These are phyloP conservation scores for Epistrophella euchroma DNA, from an alignment of 2,888 invertebrate species.

Conservation along the genomic window DNA sequence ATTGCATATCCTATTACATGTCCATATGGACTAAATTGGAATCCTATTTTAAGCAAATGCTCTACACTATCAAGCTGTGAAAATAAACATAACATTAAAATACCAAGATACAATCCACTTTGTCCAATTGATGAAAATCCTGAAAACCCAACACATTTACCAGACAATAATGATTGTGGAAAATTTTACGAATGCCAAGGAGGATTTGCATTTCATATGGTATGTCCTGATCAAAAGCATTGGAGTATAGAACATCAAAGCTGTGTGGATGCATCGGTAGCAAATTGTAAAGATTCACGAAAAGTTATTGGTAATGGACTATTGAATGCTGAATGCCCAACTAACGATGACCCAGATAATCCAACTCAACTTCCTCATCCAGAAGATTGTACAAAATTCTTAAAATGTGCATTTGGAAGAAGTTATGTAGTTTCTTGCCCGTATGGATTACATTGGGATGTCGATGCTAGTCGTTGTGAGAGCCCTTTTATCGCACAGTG, in stretches of 20 bases:
- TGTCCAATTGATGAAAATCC: conserved; percentile 38
- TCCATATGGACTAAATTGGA: conserved; percentile 40
- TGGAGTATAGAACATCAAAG: conserved; percentile 45
- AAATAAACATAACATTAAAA: background rate
- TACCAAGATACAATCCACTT: conserved; percentile 15
- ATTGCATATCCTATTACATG: conserved; percentile 29
- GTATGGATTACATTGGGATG: conserved; percentile 26
- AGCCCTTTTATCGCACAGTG: conserved; percentile 5
- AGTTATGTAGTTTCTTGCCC: conserved; percentile 13
- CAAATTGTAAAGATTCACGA: conserved; percentile 23
- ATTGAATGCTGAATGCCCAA: conserved; percentile 20
- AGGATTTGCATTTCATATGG: conserved; percentile 30
- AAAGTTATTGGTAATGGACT: background rate
- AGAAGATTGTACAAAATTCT: conserved; percentile 47
- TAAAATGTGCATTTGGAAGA: conserved; percentile 1
- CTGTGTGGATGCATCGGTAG: background rate
- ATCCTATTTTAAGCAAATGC: background rate
- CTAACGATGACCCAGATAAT: conserved; percentile 36
- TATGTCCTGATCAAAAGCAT: conserved; percentile 19
- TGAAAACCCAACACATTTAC: background rate
- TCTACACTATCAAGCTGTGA: background rate
- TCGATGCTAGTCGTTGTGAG: background rate
- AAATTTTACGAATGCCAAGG: conserved; percentile 31
- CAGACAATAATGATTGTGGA: conserved; percentile 24
- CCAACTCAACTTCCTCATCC: conserved; percentile 42